Percentiles rank a stretch among this genome's conserved stretches.
phyloP scores from a whole-genome alignment of 2,113 vertebrate genomes.

The Morone chrysops region DNA sequence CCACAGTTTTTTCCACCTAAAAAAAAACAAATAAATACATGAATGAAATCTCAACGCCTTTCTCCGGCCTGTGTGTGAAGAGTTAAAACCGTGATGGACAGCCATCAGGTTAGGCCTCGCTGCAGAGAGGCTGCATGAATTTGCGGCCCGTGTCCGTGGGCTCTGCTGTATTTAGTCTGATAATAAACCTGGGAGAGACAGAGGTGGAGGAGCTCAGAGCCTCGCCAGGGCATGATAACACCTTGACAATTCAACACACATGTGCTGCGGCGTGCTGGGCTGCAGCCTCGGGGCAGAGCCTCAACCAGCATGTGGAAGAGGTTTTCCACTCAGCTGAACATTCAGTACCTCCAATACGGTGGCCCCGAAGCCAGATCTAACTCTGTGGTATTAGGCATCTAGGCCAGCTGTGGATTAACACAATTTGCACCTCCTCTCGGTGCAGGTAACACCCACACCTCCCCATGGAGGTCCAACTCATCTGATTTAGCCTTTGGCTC shows the following conservation, averaged over 20 bases:
- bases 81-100: conserved; percentile 40
- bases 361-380: conserved; percentile 51
- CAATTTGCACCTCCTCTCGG: conserved; percentile 80
- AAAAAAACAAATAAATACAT: not conserved
- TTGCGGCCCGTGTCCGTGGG: not conserved
- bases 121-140: conserved; percentile 9
- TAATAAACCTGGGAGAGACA: conserved; percentile 68
- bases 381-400: conserved; percentile 64
- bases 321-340: conserved; percentile 80
- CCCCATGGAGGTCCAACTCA: conserved; percentile 44
- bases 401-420: conserved; percentile 81
- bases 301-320: conserved; percentile 78
- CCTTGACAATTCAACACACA: conserved; percentile 83
- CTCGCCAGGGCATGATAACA: conserved; percentile 75
- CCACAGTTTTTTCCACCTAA: too few relatives aligned
- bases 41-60: not conserved
- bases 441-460: conserved; percentile 66
- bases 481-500: conserved; percentile 55
- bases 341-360: conserved; percentile 61
- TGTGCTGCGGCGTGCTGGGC: conserved; percentile 73
- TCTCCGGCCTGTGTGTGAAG: not conserved
- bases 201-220: conserved; percentile 62
- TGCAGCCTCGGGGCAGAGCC: conserved; percentile 71
- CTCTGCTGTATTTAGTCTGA: conserved; percentile 71
- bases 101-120: not conserved